Conservation (phyloP, 2,797 vertebrate species). For the Eremophila alpestris region DNA sequence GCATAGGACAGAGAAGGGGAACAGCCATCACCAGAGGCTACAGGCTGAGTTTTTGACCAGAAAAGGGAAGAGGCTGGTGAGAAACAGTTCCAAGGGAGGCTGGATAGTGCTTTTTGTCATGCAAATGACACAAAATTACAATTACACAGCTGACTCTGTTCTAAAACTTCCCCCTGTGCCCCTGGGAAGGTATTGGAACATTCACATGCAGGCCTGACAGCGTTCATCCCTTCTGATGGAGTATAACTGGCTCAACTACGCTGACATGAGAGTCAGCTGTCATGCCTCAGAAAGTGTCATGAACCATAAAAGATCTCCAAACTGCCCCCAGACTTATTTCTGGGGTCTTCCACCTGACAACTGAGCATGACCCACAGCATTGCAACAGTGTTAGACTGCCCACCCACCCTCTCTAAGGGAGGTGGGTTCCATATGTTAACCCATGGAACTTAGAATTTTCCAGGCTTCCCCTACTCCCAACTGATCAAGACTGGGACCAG, state of each 20-base stretch:
- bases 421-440: neutral
- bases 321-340: neutral
- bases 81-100: neutral
- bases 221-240: neutral
- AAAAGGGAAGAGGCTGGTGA: rapidly evolving
- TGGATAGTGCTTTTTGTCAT: neutral
- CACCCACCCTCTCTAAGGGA: neutral
- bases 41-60: neutral
- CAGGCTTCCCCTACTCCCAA: neutral
- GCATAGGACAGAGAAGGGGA: rapidly evolving
- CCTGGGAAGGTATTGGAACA: neutral
- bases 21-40: neutral
- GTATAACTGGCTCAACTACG: neutral
- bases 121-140: neutral
- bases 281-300: neutral
- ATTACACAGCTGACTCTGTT: neutral
- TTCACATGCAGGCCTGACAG: neutral
- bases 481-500: neutral
- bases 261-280: neutral
- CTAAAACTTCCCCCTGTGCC: neutral
- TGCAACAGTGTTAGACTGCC: neutral
- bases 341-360: neutral
- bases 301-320: neutral
- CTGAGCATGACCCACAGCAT: neutral
- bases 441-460: neutral